Percentiles rank a stretch among this genome's conserved stretches.
Conservation (phyloP, 2,113 vertebrate species). For the Ciconia stormi region DNA sequence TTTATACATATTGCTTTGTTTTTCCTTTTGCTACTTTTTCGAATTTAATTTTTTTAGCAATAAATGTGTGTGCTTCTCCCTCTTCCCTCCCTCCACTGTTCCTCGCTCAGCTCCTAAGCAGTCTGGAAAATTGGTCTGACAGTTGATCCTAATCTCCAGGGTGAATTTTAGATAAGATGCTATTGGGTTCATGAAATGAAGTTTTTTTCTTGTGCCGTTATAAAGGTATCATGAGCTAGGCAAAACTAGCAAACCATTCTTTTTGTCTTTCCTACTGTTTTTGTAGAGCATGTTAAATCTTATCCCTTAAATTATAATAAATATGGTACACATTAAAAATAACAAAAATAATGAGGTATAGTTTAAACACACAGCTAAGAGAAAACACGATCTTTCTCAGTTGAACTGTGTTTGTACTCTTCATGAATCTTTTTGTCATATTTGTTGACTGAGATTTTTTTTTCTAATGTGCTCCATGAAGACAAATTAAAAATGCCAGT, state of each 20-base stretch:
- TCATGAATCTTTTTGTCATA: neutral
- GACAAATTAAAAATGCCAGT: neutral
- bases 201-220: neutral
- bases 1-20: fast-evolving
- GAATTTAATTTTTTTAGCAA: neutral
- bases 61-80: neutral
- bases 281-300: neutral
- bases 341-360: neutral
- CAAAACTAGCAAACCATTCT: neutral
- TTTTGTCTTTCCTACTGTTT: neutral
- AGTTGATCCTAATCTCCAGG: conserved; percentile 32
- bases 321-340: neutral
- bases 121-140: conserved; percentile 8
- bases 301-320: neutral
- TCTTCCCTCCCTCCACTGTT: neutral
- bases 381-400: neutral
- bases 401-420: neutral
- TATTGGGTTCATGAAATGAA: neutral
- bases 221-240: neutral
- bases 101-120: neutral
- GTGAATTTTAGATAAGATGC: conserved; percentile 19
- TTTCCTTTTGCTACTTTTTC: neutral
- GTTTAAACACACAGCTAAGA: neutral
- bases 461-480: neutral
- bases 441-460: neutral